Base-by-base conservation (phyloP, 1,140 invertebrate genomes). In the Conus ventricosus region DNA sequence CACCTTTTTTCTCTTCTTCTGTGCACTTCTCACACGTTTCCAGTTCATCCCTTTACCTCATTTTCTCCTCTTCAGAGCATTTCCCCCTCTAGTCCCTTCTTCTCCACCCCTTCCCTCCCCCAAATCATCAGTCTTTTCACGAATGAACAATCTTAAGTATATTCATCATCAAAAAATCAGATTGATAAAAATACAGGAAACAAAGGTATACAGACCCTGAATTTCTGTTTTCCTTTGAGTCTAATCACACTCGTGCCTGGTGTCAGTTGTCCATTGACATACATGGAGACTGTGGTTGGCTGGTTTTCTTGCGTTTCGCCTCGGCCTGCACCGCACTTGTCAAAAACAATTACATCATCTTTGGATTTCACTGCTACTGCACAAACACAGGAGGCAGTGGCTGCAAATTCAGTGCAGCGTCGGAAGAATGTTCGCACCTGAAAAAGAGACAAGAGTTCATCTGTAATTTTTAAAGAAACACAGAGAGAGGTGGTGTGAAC, bases 331-430 rank as follows among this genome's bases (percentile, higher is more conserved):
- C 91, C 90, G 89, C 93, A 94, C 51, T 91, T 89, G 82, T 94
- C 93, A 55, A 94, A 87, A 4, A 93, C 88, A 17, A 94, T 92
- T 55, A 94, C 93, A 88, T 94, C 93, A 88, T 93, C 93, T 15
- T 90, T 91, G 17, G 91, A 90, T 57, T 75, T 91, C 20, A 93
- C 89, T 23, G 92, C 92, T 23, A 94, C 91, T 63, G 91, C 93
- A 90, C 94, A 94, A 82, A 93, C 91, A 88, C 94, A 94, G 51
- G 92, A 88, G 5, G 92, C 90, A 78, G 76, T 75, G 23, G 63
- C 11, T 27, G 53, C n/a, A 7, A 54, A 23, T 3, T 89, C 90
- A 83, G 87, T 89, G 84, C 92, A 92, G 15, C 81, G 85, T 23
- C 91, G 88, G 27, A 91, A 88, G 88, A 91, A 92, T 0, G 81